Conservation (phyloP, 1,140 invertebrate genomes). For the Tribolium castaneum region DNA sequence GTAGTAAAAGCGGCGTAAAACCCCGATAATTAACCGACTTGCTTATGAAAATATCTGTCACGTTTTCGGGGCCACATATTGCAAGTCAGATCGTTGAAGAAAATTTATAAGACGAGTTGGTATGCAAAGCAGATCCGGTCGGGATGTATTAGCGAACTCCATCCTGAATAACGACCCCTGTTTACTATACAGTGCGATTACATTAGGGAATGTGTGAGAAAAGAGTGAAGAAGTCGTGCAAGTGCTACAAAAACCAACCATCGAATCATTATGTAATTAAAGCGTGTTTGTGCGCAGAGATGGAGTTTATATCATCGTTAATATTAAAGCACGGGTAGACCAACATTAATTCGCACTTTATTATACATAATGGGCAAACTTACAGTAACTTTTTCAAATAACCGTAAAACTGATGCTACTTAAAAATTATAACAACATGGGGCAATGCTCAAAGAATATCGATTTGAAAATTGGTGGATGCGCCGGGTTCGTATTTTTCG, state of each 20-base stretch:
- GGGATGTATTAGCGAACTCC: conserved; percentile 38
- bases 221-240: background rate
- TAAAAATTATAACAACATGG: conserved; percentile 24
- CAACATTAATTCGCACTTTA: conserved; percentile 31
- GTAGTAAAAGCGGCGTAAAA: conserved; percentile 3
- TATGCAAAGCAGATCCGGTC: conserved; percentile 38
- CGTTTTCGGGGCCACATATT: background rate
- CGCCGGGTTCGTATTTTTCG: background rate
- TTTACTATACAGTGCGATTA: conserved; percentile 40
- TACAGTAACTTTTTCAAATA: conserved; percentile 27
- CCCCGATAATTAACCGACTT: background rate
- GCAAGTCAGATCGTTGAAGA: conserved; percentile 42
- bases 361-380: conserved; percentile 21
- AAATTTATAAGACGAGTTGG: conserved; percentile 41
- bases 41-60: background rate
- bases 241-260: conserved; percentile 1
- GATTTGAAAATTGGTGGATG: conserved; percentile 28
- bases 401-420: background rate
- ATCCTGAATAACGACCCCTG: conserved; percentile 31
- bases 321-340: conserved; percentile 10
- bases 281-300: background rate
- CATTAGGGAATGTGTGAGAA: conserved; percentile 35
- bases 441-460: background rate
- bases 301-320: conserved; percentile 34
- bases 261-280: conserved; percentile 27